phyloP scores from a whole-genome alignment of 2,797 vertebrate genomes.

The Pseudopleuronectes americanus region DNA sequence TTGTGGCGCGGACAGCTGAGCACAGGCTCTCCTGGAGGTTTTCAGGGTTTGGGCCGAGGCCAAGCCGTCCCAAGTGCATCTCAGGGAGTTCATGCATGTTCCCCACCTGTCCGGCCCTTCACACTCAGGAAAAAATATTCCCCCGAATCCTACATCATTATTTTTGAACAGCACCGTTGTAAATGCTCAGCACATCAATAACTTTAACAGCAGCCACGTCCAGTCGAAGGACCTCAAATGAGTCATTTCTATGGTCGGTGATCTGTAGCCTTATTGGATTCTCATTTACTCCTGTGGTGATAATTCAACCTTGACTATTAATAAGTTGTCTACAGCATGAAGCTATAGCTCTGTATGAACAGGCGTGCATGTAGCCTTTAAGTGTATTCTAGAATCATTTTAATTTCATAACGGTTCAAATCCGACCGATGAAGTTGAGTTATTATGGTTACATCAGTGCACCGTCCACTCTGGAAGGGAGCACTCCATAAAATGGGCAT shows the following conservation, averaged over 20 bases:
- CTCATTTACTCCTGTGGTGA: constrained; percentile 47
- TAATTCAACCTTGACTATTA: constrained; percentile 71
- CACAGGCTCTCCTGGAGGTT: constrained; percentile 39
- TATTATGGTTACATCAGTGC: background rate
- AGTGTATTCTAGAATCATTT: constrained; percentile 44
- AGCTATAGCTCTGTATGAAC: constrained; percentile 34
- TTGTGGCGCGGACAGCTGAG: constrained; percentile 56
- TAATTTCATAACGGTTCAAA: constrained; percentile 24
- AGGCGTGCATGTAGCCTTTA: constrained; percentile 30
- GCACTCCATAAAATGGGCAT: background rate
- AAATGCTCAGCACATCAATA: constrained; percentile 34
- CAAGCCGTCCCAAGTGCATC: constrained; percentile 64
- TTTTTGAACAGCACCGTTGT: constrained; percentile 8
- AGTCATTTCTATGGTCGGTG: constrained; percentile 36
- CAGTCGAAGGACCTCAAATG: constrained; percentile 38
- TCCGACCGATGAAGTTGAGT: background rate
- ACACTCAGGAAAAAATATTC: constrained; percentile 1
- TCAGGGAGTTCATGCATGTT: constrained; percentile 20
- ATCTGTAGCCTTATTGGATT: constrained; percentile 49
- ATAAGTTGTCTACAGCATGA: constrained; percentile 45
- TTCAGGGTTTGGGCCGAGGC: constrained; percentile 46
- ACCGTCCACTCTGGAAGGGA: background rate
- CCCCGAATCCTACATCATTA: constrained; percentile 13
- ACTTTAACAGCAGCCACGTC: constrained; percentile 17
- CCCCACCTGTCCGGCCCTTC: constrained; percentile 35